Evolutionary conservation across 2,888 invertebrate species (phyloP).

Genomic region (Papilio protenor): DNA sequence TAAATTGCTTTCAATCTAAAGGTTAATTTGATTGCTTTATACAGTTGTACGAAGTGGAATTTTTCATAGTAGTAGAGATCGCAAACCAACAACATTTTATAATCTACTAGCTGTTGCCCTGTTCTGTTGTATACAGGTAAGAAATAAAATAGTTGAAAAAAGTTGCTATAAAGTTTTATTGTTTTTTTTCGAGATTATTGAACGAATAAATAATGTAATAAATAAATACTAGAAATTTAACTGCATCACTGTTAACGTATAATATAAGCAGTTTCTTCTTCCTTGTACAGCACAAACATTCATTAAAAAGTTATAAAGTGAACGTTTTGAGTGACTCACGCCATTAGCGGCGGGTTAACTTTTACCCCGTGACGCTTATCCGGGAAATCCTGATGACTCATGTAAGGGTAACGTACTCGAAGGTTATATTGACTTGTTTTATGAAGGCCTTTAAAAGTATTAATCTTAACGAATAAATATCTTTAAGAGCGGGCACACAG

Average conservation of each 20-base stretch:
- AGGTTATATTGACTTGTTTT: neutral
- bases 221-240: neutral
- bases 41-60: too few relatives aligned
- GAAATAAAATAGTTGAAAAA: too few relatives aligned
- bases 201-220: neutral
- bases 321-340: constrained; percentile 31
- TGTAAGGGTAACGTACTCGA: constrained; percentile 8
- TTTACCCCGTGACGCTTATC: constrained; percentile 12
- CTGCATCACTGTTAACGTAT: neutral
- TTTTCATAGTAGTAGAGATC: too few relatives aligned
- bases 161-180: too few relatives aligned
- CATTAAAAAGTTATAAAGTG: constrained; percentile 22
- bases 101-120: too few relatives aligned
- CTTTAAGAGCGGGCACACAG: too few relatives aligned
- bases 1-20: neutral
- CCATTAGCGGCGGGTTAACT: constrained; percentile 7
- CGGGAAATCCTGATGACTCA: constrained; percentile 38
- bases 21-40: neutral
- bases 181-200: too few relatives aligned
- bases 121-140: too few relatives aligned
- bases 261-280: neutral
- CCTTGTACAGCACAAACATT: neutral
- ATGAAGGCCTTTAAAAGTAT: neutral
- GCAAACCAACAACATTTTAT: too few relatives aligned
- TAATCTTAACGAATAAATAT: too few relatives aligned